A percentile compares a stretch with the other conserved stretches of the same genome.
phyloP scores from a whole-genome alignment of 2,113 vertebrate species.

The Numenius arquata region DNA sequence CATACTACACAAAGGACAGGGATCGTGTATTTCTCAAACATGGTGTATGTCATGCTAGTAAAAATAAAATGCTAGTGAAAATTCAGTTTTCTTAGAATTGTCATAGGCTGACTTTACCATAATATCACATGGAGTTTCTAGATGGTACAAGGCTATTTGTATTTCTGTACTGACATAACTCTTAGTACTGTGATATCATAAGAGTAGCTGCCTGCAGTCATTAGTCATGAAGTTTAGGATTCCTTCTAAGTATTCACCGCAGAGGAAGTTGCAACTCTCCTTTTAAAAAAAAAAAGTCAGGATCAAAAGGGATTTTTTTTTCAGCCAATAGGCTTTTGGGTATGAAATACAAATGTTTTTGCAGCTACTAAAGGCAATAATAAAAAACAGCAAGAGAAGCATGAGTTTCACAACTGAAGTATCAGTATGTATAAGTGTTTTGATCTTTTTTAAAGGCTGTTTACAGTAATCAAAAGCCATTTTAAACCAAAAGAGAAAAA shows the following conservation, averaged over 20 bases:
- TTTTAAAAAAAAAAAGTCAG: background rate
- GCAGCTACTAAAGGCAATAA: background rate
- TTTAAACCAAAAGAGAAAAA: slow-evolving; percentile 64
- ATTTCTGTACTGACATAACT: background rate
- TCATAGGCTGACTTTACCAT: background rate
- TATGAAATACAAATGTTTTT: background rate
- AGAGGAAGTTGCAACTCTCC: background rate
- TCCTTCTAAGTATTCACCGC: background rate
- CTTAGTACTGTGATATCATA: background rate
- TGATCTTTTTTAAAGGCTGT: slow-evolving; percentile 18
- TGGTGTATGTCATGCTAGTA: background rate
- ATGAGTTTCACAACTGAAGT: background rate
- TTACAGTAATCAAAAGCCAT: slow-evolving; percentile 58
- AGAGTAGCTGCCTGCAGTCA: slow-evolving; percentile 33
- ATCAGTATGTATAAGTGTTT: slow-evolving; percentile 25
- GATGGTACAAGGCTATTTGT: background rate
- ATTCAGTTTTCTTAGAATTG: background rate
- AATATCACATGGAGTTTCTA: too few species aligned
- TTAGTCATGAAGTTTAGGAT: background rate
- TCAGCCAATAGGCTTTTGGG: background rate
- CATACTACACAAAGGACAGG: background rate
- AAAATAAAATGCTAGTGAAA: background rate
- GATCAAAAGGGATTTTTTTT: background rate
- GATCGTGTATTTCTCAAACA: background rate
- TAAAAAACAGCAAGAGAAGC: background rate